Evolutionary conservation across 2,888 invertebrate species (phyloP).

Genomic region (Luffia ferchaultella): DNA sequence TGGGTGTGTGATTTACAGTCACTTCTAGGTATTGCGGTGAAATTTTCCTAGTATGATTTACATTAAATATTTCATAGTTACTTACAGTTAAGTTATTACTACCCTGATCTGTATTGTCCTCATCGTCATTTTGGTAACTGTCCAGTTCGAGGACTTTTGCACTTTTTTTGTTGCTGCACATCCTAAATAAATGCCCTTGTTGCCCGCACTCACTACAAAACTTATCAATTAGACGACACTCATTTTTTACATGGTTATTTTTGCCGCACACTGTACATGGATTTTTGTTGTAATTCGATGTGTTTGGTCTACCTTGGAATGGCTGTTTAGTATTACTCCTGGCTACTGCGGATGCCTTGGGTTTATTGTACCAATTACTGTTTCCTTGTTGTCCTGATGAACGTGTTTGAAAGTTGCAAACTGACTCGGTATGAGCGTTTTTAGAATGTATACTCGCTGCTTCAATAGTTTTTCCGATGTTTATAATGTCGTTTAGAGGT

Average conservation of each 20-base stretch:
- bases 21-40: slow-evolving; percentile 4
- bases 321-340: no score
- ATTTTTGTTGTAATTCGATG: slow-evolving; percentile 4
- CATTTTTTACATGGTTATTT: no score
- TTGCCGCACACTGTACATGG: no score
- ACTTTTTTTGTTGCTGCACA: slow-evolving; percentile 6
- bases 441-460: neutral
- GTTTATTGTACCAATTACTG: neutral
- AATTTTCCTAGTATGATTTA: slow-evolving; percentile 2
- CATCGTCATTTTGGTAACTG: no score
- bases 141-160: no score
- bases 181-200: slow-evolving; percentile 5
- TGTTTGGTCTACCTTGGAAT: no score
- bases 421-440: neutral
- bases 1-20: neutral
- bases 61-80: slow-evolving; percentile 2
- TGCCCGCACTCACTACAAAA: slow-evolving; percentile 11
- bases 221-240: slow-evolving; percentile 8
- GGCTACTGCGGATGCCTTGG: neutral
- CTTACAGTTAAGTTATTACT: neutral
- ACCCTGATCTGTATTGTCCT: slow-evolving; percentile 4
- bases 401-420: neutral
- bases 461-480: neutral
- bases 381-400: neutral
- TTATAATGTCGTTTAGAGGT: neutral